Base-by-base conservation (phyloP, 2,797 vertebrate species). In the Salmo trutta region DNA sequence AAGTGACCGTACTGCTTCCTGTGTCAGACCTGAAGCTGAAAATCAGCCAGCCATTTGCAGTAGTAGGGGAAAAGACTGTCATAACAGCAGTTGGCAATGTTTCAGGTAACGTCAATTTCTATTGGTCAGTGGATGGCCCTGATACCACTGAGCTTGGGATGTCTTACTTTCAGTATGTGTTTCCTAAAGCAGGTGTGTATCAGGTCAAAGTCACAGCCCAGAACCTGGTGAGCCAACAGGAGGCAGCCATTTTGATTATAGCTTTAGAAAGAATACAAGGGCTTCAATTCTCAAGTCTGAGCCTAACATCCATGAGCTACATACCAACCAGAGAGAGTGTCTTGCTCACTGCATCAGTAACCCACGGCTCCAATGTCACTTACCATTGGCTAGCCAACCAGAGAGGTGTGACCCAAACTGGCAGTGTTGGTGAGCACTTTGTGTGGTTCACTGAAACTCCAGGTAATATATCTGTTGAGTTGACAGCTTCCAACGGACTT, bases 401-500 rank as follows among this genome's bases (percentile, higher is more conserved):
- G 41, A 81, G 79, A 36, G 78, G 54, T 75, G 75, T 27, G 51
- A 83, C 82, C 10, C 70, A 77, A 73, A 77, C 79, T 4, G 67
- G 62, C 47, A 78, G 81, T 2, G 70, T 82, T 15, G 88, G 88
- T 7, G 74, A 90, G 51, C 4, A 65, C 47, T 91, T 95, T 73
- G 72, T 74, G 33, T 78, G 94, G 6, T 67, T 74, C 21, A 79
- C 85, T 77, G 83, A 90, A 85, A 81, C 24, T 3, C 82, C 92
- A n/a, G 94, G 92, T n/a, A 62, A 73, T 12, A 71, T 94, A 47
- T 79, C 77, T 31, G 70, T 94, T 75, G 86, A 85, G 14, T 77
- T 95, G 17, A 89, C 73, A 77, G 95, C 93, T 33, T 86, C 82
- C 5, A 96, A 96, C 81, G 80, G 71, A 41, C 83, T 96, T 74